These are phyloP conservation scores for Scaptomyza reducta DNA, from an alignment of 2,888 invertebrate genomes.

Conservation along the genomic window DNA sequence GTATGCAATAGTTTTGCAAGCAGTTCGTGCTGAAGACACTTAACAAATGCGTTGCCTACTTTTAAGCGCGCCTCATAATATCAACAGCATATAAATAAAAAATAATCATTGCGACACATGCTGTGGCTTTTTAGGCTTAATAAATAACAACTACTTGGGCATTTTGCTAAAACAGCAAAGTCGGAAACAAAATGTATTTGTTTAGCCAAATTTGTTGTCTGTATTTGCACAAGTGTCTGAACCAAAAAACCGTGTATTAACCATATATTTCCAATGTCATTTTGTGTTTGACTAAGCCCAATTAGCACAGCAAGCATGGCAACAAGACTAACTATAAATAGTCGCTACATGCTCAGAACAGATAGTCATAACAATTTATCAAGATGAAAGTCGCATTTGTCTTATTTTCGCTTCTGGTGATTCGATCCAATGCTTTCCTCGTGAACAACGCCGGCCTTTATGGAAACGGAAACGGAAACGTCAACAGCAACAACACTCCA, in stretches of 20 bases:
- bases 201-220: background rate
- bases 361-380: conserved; percentile 1
- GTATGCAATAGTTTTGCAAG: conserved; percentile 6
- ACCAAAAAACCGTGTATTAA: background rate
- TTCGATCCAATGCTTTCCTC: conserved; percentile 18
- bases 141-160: background rate
- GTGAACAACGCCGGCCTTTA: background rate
- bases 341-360: background rate
- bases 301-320: background rate
- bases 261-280: conserved; percentile 27
- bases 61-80: background rate
- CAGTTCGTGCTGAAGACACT: too few species aligned
- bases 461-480: too few species aligned
- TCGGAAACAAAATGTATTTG: background rate
- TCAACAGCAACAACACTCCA: background rate
- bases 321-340: conserved; percentile 35
- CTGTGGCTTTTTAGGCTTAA: conserved; percentile 24
- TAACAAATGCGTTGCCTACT: conserved; percentile 3
- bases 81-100: background rate
- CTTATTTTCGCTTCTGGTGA: conserved; percentile 38
- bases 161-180: background rate
- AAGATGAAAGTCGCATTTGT: conserved; percentile 48
- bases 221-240: conserved; percentile 39
- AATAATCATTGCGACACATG: background rate
- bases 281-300: conserved; percentile 7